A percentile compares a stretch with the other conserved stretches of the same genome.
These are phyloP conservation scores for Eupithecia pulchellata DNA, from an alignment of 2,888 invertebrate species.

Conservation along the genomic window DNA sequence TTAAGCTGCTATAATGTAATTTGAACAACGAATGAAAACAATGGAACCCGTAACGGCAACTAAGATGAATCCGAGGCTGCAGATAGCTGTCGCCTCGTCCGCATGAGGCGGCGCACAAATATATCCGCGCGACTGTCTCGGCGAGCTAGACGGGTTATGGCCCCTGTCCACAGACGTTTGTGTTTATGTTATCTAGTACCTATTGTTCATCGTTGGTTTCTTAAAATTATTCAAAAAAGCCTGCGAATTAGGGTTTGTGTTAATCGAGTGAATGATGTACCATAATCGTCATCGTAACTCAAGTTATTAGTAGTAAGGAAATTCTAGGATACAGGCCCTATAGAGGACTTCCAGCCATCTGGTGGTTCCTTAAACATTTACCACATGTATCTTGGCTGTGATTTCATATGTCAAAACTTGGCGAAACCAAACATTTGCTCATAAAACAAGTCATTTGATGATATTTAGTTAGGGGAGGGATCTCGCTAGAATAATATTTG, in stretches of 20 bases:
- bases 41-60: conserved; percentile 16
- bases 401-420: conserved; percentile 28
- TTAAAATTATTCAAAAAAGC: not conserved
- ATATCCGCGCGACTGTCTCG: not conserved
- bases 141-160: not conserved
- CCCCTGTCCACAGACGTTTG: not conserved
- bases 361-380: not conserved
- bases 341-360: not conserved
- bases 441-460: conserved; percentile 39
- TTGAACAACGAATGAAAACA: not conserved
- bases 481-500: conserved; percentile 25
- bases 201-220: not conserved
- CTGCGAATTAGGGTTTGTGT: too few relatives aligned
- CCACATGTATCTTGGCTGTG: conserved; percentile 21
- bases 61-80: conserved; percentile 23
- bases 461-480: conserved; percentile 35
- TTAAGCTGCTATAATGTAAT: not conserved
- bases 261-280: too few relatives aligned
- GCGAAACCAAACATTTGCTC: conserved; percentile 36
- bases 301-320: not conserved
- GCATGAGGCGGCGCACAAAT: conserved; percentile 8
- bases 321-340: not conserved
- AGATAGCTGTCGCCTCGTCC: conserved; percentile 4
- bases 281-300: too few relatives aligned
- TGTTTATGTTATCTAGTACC: not conserved